Base-by-base conservation (phyloP, 2,113 vertebrate genomes). In the Pseudorhombus dupliciocellatus region DNA sequence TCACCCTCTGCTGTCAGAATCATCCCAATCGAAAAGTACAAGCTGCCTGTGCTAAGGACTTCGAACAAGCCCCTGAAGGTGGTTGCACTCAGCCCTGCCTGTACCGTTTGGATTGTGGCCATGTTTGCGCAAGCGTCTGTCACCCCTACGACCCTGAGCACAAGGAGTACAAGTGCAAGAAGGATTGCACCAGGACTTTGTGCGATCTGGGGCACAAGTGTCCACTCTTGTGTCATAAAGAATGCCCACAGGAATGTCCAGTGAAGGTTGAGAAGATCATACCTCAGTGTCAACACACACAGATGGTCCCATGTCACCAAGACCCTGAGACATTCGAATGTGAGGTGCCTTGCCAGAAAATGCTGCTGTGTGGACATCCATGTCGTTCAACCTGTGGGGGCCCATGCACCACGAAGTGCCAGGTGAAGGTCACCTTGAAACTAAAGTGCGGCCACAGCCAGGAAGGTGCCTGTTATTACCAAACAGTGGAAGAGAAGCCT, bases 1-100 rank as follows among this genome's bases (percentile, higher is more conserved):
- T 98, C 62, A 92, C 78, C 42, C 90, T 99, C 16, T 94, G 92
- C 83, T 98, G 97, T 86, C 95, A 97, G 84, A 99, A 98, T 91
- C 97, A 99, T 83, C 95, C 96, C 0, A 79, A 93, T 4, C 95
- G 91, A 7, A 81, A 84, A 48, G 91, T 94, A 5, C 37, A 52
- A 11, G 96, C 92, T 9, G 92, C 93, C 22, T 86, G 70, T 66
- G 92, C 88, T 7, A 73, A 88, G 0, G 96, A 98, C 79, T 98
- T 98, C 82, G 75, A 71, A 9, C 87, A 88, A 50, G 96, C 96
- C 2, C 96, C 97, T 0, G 97, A 99, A 79, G 97, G 97, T 66
- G 97, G 97, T 63, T 99, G 97, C 78, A 94, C 25, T 75, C 86
- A 87, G 48, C 95, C 95, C 21, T 99, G 97, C 70, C 94, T 96